Conservation (phyloP, 2,888 invertebrate species). For the Ochropacha duplaris region DNA sequence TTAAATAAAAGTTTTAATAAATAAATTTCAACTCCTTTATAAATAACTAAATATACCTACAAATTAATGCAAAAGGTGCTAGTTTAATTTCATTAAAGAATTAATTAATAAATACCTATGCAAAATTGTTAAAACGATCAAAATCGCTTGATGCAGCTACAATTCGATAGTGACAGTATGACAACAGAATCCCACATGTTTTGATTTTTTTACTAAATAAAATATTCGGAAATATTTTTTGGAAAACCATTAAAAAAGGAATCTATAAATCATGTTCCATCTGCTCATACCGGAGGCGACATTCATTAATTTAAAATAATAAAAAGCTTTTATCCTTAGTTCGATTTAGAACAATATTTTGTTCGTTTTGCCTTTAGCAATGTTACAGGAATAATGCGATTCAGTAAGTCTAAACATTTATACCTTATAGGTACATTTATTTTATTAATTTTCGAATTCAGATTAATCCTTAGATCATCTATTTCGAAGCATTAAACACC, state of each 20-base stretch:
- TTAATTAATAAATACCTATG: too few relatives aligned
- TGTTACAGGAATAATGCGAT: not conserved
- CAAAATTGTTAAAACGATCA: constrained; percentile 33
- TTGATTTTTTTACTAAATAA: constrained; percentile 59
- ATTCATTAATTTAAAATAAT: constrained; percentile 47
- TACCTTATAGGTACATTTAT: too few relatives aligned
- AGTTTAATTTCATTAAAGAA: too few relatives aligned
- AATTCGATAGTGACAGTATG: constrained; percentile 49
- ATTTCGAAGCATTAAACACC: too few relatives aligned
- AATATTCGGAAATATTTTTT: constrained; percentile 65
- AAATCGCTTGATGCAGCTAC: constrained; percentile 20
- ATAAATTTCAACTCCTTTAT: too few relatives aligned
- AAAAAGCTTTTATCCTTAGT: constrained; percentile 45
- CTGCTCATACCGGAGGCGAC: constrained; percentile 55
- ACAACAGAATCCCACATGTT: constrained; percentile 68
- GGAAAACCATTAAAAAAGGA: constrained; percentile 76
- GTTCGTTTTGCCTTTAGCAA: not conserved
- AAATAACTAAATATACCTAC: too few relatives aligned
- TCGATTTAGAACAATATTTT: constrained; percentile 41
- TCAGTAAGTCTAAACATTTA: too few relatives aligned
- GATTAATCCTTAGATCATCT: too few relatives aligned
- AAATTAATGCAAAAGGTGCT: too few relatives aligned
- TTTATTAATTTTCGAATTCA: too few relatives aligned
- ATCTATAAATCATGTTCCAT: constrained; percentile 75
- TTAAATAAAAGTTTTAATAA: too few relatives aligned